Evolutionary conservation across 2,797 vertebrate genomes (phyloP), one percentile per base, ranked within the genome.

Genomic region (Trachurus trachurus): DNA sequence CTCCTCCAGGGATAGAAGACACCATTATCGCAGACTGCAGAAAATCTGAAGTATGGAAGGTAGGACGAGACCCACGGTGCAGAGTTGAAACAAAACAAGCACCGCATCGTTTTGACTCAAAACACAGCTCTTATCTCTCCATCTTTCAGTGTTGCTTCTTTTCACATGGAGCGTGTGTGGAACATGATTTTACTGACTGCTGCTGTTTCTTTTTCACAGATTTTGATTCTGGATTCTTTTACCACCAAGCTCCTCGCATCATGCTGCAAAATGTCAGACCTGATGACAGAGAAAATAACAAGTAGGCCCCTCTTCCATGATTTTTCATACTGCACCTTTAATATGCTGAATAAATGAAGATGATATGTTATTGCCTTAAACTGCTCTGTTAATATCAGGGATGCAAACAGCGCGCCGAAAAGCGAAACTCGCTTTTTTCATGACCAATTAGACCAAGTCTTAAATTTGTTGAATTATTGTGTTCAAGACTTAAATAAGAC

Each of bases 211-310:
- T 58, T 59, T 75, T 59, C 87, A 81, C 91, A 99, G 98, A 92
- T 99, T 71, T 94, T 99, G 88, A 97, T 99, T 83, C 90, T 99
- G 87, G 98, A 99, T 88, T 89, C 95, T 0, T 99, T 98, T 78
- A 99, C 98, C 82, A 98, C 98, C 64, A 98, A 96, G 63, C 95
- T 99, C 26, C 92, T 99, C 65, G 96, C 98, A 9, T 94, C 96
- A 8, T 99, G 98, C 90, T 98, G 98, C 96, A 99, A 96, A 92
- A 99, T 99, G 98, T 95, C 95, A 1, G 97, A 98, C 82, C 94
- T 99, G 21, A 96, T 98, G 92, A 86, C 94, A 26, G 97, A 99
- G 74, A 96, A 96, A 81, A 96, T 99, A 81, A 98, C 98, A 84
- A 97, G 98, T 99, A 90, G 9, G 88, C 49, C 37, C 5, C 45